Base-by-base conservation (phyloP, 2,797 vertebrate species). In the Cichlasoma orientale region DNA sequence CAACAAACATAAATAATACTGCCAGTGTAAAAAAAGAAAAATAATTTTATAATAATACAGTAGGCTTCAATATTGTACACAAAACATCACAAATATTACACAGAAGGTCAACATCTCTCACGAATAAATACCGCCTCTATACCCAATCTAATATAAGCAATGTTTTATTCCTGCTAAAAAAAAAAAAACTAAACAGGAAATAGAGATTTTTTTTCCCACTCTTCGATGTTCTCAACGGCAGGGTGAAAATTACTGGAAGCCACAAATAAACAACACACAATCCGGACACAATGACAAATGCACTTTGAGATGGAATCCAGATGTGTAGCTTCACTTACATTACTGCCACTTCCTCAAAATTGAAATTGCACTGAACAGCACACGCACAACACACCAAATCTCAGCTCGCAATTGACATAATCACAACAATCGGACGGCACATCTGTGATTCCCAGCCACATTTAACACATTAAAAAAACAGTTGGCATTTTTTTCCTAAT, bases 1-100 rank as follows among this genome's bases (percentile, higher is more conserved):
- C 74, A 84, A 78, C 63, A 85, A 85, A 44, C 77, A 92, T 83
- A 89, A 89, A 89, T 94, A 95, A 94, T 93, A 94, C 91, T 94
- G 91, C 55, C 71, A 85, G 70, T 82, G 82, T 93, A 90, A 92
- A 89, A 90, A 86, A 23, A 83, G 70, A 72, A 84, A 50, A 71
- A 63, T 2, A 3, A 29, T n/a, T 82, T 58, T 68, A 68, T 10
- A 82, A 87, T 44, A 90, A 85, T 87, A 91, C 74, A 83, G 16
- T 33, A 55, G 54, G 68, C 56, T 82, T 78, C 8, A 81, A 71
- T 78, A 87, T 79, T 86, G 4, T 74, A 86, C 82, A 85, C 33
- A 86, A 79, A 77, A 70, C 47, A 79, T 50, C 56, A 76, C 76
- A 33, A 74, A 86, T 6, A 78, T 78, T 27, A 79, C 72, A 87